Conservation (phyloP, 92 coral and sea anemone genomes). For the Anthopleura xanthogrammica region DNA sequence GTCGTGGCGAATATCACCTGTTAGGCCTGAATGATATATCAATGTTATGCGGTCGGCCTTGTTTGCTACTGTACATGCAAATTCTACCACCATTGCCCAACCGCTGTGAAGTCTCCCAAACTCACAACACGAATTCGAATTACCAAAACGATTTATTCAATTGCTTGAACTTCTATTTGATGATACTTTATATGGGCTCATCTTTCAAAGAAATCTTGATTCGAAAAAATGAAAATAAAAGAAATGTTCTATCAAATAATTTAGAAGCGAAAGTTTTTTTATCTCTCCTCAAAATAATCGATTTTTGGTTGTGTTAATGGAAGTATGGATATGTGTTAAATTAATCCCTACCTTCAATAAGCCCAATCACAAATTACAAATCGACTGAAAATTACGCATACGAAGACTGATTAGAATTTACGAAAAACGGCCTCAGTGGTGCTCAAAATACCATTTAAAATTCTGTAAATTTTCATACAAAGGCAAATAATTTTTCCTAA, state of each 20-base stretch:
- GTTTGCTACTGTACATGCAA: neutral
- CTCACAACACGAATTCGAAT: neutral
- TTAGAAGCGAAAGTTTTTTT: neutral
- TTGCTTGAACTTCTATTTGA: neutral
- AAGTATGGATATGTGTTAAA: neutral
- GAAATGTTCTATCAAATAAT: neutral
- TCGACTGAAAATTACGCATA: no score
- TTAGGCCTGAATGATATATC: neutral
- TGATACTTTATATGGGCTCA: neutral
- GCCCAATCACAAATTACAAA: no score
- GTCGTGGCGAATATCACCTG: neutral
- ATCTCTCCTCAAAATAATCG: neutral
- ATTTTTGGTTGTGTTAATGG: neutral
- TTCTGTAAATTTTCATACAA: neutral
- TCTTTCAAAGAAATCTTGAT: neutral
- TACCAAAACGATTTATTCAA: neutral
- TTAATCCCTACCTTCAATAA: no score
- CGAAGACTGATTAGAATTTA: no score
- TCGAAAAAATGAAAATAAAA: no score
- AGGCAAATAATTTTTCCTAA: neutral
- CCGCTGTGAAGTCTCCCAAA: neutral
- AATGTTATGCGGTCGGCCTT: neutral
- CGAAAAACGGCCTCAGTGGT: no score
- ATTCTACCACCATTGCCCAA: neutral
- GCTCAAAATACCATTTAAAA: no score